A percentile compares a stretch with the other conserved stretches of the same genome.
These are phyloP conservation scores for Phylloscopus whistleri DNA, from an alignment of 2,113 vertebrate species.

Conservation along the genomic window DNA sequence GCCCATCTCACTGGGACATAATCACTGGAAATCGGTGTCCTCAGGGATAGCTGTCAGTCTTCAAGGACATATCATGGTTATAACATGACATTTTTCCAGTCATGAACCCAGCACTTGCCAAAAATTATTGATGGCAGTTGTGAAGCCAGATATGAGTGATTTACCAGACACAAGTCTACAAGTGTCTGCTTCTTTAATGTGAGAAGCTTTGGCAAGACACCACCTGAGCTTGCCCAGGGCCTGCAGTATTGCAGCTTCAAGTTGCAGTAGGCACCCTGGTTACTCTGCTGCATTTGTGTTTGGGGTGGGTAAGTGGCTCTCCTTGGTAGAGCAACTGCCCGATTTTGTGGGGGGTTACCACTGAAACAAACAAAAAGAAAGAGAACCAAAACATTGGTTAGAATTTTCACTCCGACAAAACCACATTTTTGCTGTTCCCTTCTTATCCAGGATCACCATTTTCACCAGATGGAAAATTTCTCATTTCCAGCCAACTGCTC, in stretches of 20 bases:
- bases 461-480: not conserved
- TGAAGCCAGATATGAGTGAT: not conserved
- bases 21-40: not conserved
- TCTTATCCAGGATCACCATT: not conserved
- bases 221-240: not conserved
- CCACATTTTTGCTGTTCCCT: not conserved
- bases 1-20: not conserved
- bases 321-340: not conserved
- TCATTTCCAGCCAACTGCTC: not conserved
- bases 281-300: accelerated
- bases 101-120: not conserved
- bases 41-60: not conserved
- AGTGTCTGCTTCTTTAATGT: not conserved
- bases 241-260: not conserved
- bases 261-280: not conserved
- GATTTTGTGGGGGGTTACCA: not conserved
- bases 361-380: not conserved
- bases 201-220: not conserved
- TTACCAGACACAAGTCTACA: not conserved
- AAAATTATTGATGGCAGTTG: not conserved
- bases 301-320: not conserved
- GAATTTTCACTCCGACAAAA: not conserved
- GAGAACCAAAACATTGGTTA: not conserved
- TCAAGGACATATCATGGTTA: accelerated
- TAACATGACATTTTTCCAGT: not conserved